phyloP scores from a whole-genome alignment of 1,140 invertebrate species.

The Drosophila biarmipes region DNA sequence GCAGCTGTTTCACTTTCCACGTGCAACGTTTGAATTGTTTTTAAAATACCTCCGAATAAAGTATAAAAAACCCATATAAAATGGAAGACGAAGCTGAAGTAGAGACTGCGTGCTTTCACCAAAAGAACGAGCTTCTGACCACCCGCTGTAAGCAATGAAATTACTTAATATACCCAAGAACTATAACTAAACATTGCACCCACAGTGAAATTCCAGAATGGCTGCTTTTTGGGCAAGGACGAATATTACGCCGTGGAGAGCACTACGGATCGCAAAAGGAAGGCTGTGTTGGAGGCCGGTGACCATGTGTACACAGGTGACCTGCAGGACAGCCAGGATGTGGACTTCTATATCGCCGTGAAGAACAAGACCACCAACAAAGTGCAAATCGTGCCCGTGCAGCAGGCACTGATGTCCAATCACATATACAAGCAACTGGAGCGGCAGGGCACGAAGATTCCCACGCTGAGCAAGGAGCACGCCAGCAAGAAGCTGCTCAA shows the following conservation, averaged over 20 bases:
- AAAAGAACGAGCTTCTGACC: constrained; percentile 23
- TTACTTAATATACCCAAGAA: background rate
- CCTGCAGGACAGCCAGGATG: constrained; percentile 43
- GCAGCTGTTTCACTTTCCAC: constrained; percentile 29
- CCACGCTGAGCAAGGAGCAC: constrained; percentile 56
- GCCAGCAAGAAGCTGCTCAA: constrained; percentile 69
- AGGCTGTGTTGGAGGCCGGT: constrained; percentile 56
- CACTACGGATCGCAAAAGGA: constrained; percentile 23
- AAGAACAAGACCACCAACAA: constrained; percentile 70
- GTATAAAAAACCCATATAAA: background rate
- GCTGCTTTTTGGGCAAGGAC: constrained; percentile 40
- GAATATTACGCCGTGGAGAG: constrained; percentile 42
- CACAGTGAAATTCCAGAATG: constrained; percentile 79
- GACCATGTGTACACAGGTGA: constrained; percentile 52
- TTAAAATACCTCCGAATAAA: background rate
- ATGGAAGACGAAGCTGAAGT: constrained; percentile 70
- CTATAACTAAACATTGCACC: background rate
- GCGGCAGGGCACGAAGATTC: constrained; percentile 12
- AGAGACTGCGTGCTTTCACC: constrained; percentile 41
- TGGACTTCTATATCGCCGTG: constrained; percentile 69
- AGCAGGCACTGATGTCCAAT: constrained; percentile 66
- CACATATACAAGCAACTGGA: constrained; percentile 63
- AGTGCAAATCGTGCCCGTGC: constrained; percentile 61
- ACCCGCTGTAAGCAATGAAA: constrained; percentile 54
- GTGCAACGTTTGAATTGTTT: constrained; percentile 25